Conservation (phyloP, 23 tunicate genomes). For the Halocynthia aurantium region DNA sequence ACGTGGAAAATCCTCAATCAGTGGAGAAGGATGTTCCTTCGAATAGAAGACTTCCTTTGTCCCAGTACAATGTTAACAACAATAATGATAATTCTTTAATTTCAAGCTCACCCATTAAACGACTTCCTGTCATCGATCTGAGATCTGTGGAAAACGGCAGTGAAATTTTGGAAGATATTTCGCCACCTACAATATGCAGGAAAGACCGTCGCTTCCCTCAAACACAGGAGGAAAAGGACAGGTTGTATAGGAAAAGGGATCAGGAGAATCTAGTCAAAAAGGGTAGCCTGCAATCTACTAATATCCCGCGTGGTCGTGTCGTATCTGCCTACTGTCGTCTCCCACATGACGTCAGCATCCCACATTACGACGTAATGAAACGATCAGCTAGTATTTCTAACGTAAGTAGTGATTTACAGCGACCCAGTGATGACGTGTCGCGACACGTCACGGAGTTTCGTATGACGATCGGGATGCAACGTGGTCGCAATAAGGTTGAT, state of each 20-base stretch:
- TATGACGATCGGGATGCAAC: constrained; percentile 9
- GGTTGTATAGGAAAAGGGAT: no score
- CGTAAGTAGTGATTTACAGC: background rate
- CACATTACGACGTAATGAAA: background rate
- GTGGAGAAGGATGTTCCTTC: no score
- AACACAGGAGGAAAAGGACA: background rate
- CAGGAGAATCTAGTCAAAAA: background rate
- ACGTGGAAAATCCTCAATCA: no score
- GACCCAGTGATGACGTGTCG: background rate
- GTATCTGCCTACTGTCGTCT: constrained; percentile 39
- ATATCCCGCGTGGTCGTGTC: background rate
- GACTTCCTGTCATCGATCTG: constrained; percentile 17
- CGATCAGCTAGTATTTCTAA: constrained; percentile 9
- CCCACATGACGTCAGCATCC: background rate
- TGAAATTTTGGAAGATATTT: background rate
- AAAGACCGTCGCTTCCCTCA: background rate
- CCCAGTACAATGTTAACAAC: constrained; percentile 3
- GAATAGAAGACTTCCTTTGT: no score
- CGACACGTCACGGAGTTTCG: constrained; percentile 26
- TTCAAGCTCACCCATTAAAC: background rate
- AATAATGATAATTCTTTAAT: constrained; percentile 7
- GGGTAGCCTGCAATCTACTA: background rate
- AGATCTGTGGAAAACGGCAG: background rate
- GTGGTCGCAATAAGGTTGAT: no score
- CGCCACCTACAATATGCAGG: background rate